A percentile compares a stretch with the other conserved stretches of the same genome.
These are phyloP conservation scores for Agapostemon virescens DNA, from an alignment of 2,888 invertebrate genomes.

Conservation along the genomic window DNA sequence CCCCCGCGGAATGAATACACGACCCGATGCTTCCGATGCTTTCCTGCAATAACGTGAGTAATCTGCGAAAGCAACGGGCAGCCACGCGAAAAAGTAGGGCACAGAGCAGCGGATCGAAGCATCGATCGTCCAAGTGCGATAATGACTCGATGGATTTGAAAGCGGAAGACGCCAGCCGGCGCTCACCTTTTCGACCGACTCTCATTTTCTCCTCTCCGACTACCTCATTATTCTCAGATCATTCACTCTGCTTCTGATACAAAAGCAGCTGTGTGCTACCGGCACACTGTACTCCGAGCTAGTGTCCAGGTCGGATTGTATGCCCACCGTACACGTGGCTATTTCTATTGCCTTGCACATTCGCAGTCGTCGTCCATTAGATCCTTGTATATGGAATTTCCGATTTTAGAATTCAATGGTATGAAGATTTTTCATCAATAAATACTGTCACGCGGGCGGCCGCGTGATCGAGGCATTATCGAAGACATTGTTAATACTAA, in stretches of 20 bases:
- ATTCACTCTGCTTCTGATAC: slow-evolving; percentile 54
- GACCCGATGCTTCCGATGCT: slow-evolving; percentile 47
- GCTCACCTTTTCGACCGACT: slow-evolving; percentile 60
- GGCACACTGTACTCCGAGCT: not conserved
- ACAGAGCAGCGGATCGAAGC: slow-evolving; percentile 56
- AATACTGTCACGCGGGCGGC: no score
- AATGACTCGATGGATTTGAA: slow-evolving; percentile 69
- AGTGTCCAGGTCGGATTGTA: slow-evolving; percentile 6
- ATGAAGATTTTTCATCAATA: no score
- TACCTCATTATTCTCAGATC: slow-evolving; percentile 64
- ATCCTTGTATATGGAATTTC: not conserved
- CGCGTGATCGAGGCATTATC: no score
- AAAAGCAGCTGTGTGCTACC: slow-evolving; percentile 43
- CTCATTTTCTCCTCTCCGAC: slow-evolving; percentile 58
- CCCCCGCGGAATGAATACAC: slow-evolving; percentile 35
- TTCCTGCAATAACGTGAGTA: slow-evolving; percentile 62
- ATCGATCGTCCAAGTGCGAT: slow-evolving; percentile 64
- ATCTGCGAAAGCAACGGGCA: slow-evolving; percentile 55
- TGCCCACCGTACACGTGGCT: not conserved
- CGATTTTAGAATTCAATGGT: no score
- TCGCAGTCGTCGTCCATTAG: not conserved
- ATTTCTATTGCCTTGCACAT: not conserved
- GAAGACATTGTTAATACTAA: no score
- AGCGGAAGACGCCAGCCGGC: slow-evolving; percentile 59
- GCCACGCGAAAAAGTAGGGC: slow-evolving; percentile 59